Base-by-base conservation (phyloP, 2,888 invertebrate genomes). In the Thecocarcelia acutangulata region DNA sequence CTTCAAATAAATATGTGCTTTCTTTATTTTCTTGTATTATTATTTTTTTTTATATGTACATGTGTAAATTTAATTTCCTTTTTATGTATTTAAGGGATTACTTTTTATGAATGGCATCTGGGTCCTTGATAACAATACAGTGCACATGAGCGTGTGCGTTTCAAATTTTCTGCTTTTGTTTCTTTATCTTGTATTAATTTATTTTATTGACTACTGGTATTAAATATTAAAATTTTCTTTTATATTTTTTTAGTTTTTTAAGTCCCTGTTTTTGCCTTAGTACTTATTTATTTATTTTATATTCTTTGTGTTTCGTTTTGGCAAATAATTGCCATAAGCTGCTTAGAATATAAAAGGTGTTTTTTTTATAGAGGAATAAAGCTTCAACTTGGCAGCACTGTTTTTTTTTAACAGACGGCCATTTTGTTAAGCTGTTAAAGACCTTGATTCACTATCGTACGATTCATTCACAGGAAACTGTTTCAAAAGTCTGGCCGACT, bases 11-110 rank as follows among this genome's bases (percentile, higher is more conserved):
- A 58, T 21, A n/a, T 73, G 54, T 44, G 12, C 12, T 40, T 48
- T 24, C 21, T 19, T 66, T 46, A 24, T 28, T 33, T n/a, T 15
- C 1, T 54, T 54, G 0, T 68, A 63, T 24, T n/a, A 21, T 63
- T 28, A 17, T 46, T 9, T n/a, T 54, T 12, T 33, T 33, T 64
- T 48, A n/a, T 68, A 28, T 42, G 1, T 12, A 37, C 24, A 9
- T 6, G 3, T 28, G 28, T 9, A 13, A 58, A 40, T 3, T 40
- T 17, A 11, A 33, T 50, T 48, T 46, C 40, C 37, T 52, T 80
- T 80, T 80, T 69, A 80, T 80, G 64, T 70, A 73, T 73, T 81
- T 69, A 63, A 50, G 59, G 73, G 81, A 81, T 81, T 81, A 77
- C 69, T 63, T 72, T 56, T 17, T 73, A 21, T 63, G 15, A 73